Percentiles rank a stretch among this genome's conserved stretches.
Conservation (phyloP, 2,888 invertebrate species). For the Pollenia amentaria region DNA sequence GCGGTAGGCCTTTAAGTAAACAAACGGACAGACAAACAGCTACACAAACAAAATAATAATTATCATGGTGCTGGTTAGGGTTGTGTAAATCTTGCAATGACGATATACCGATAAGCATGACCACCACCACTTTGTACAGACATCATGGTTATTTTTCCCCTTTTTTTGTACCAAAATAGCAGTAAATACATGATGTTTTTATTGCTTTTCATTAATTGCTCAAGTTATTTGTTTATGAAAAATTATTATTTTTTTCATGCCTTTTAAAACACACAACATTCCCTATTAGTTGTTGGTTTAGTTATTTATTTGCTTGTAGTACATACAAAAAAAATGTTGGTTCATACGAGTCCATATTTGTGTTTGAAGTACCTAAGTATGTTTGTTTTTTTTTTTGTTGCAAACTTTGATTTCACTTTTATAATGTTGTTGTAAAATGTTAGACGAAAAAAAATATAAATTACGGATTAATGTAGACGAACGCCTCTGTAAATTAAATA, state of each 20-base stretch:
- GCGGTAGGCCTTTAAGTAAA: conserved; percentile 41
- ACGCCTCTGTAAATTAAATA: conserved; percentile 48
- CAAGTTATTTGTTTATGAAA: conserved; percentile 53
- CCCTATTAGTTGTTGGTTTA: conserved; percentile 38
- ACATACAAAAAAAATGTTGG: background rate
- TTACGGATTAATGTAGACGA: conserved; percentile 49
- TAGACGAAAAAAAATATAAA: conserved; percentile 21
- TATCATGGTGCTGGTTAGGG: conserved; percentile 38
- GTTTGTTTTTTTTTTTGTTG: conserved; percentile 24
- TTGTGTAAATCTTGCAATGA: conserved; percentile 16
- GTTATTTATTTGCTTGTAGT: conserved; percentile 34
- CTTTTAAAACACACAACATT: conserved; percentile 52
- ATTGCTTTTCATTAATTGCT: conserved; percentile 60
- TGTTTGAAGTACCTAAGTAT: background rate
- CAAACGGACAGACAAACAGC: conserved; percentile 23
- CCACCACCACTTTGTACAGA: conserved; percentile 10
- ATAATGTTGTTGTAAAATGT: conserved; percentile 35
- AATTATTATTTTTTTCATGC: conserved; percentile 52
- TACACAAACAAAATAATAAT: conserved; percentile 27
- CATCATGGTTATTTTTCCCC: background rate
- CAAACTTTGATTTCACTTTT: conserved; percentile 70
- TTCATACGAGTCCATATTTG: background rate
- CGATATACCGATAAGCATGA: conserved; percentile 33
- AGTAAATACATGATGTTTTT: conserved; percentile 57
- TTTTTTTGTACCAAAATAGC: conserved; percentile 34